phyloP scores from a whole-genome alignment of 1,140 invertebrate genomes.

The Acyrthosiphon pisum region DNA sequence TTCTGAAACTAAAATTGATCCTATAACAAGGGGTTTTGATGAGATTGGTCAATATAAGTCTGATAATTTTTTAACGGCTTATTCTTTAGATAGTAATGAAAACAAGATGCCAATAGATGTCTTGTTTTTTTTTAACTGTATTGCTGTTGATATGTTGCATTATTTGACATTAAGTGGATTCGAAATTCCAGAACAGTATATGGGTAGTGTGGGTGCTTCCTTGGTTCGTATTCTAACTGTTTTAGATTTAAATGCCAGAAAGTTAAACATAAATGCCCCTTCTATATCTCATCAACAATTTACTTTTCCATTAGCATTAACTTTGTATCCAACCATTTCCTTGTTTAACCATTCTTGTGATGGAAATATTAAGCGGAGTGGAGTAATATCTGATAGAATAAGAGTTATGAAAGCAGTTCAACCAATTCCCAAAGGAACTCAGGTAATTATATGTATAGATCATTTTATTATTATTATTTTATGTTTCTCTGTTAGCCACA shows the following conservation, averaged over 20 bases:
- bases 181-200: not conserved
- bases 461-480: not conserved
- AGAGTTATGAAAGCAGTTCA: not conserved
- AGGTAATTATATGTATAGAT: not conserved
- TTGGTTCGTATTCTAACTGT: not conserved
- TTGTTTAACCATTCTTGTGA: constrained; percentile 5
- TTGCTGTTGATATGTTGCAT: not conserved
- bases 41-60: not conserved
- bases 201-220: not conserved
- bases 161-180: not conserved
- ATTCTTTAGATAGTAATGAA: not conserved
- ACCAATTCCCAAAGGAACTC: constrained; percentile 5
- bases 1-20: not conserved
- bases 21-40: not conserved
- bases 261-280: not conserved
- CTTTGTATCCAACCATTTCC: not conserved
- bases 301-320: not conserved
- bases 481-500: not conserved
- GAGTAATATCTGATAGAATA: not conserved
- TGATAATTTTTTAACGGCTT: not conserved
- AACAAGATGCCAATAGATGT: not conserved
- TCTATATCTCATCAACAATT: not conserved
- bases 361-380: not conserved
- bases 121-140: constrained; percentile 7
- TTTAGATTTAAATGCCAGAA: not conserved